Evolutionary conservation across 2,797 vertebrate species (phyloP).

Genomic region (Labeo calbasu): DNA sequence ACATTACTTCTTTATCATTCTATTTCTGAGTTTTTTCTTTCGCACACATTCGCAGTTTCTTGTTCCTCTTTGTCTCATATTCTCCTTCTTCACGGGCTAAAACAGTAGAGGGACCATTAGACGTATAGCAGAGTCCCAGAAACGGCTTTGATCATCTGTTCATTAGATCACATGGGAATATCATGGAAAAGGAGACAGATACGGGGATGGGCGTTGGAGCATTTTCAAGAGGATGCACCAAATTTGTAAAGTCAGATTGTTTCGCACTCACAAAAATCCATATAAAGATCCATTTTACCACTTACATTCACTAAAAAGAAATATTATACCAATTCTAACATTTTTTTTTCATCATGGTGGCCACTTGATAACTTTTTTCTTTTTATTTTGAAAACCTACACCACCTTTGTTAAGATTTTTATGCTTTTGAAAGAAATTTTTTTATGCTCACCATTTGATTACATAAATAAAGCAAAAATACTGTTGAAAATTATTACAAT

Average conservation of each 20-base stretch:
- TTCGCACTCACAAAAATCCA: constrained; percentile 3
- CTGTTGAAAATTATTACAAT: neutral
- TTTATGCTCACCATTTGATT: neutral
- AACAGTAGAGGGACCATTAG: constrained; percentile 47
- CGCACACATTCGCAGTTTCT: constrained; percentile 7
- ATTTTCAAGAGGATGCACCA: constrained; percentile 38
- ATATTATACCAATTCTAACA: neutral
- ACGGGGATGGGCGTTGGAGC: constrained; percentile 33
- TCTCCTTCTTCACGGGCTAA: constrained; percentile 39
- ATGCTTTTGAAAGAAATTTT: neutral
- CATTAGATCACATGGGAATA: constrained; percentile 56
- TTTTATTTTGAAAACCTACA: neutral
- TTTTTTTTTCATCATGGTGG: neutral
- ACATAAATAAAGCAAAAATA: neutral
- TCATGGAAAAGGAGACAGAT: constrained; percentile 29
- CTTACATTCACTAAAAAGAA: neutral
- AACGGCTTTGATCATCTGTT: constrained; percentile 55
- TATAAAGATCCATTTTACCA: neutral
- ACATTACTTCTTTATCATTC: constrained; percentile 17
- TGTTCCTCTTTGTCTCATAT: constrained; percentile 39
- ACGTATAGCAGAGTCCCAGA: constrained; percentile 45
- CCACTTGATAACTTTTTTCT: too few species aligned
- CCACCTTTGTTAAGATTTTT: too few species aligned
- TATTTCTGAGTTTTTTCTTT: neutral
- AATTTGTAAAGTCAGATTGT: constrained; percentile 33